Evolutionary conservation across 2,888 invertebrate species (phyloP).

Genomic region (Scaptomyza parva): DNA sequence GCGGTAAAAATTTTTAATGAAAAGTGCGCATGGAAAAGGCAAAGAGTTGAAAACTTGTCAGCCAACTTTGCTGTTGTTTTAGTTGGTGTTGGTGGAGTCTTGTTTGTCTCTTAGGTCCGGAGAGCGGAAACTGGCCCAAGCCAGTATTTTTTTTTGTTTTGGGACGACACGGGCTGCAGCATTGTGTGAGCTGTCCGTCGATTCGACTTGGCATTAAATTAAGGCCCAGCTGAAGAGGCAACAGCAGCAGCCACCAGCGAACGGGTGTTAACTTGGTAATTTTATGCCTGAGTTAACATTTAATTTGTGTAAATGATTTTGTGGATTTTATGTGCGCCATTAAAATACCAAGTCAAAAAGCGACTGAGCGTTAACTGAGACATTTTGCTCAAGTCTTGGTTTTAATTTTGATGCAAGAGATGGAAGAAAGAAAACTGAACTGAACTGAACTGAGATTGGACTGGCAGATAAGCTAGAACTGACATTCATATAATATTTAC

Average conservation of each 20-base stretch:
- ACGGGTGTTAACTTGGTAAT: conserved; percentile 83
- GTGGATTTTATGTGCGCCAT: conserved; percentile 75
- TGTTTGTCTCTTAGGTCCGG: conserved; percentile 20
- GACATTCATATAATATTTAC: not conserved
- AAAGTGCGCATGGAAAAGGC: conserved; percentile 62
- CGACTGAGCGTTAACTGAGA: conserved; percentile 8
- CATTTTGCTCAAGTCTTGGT: conserved; percentile 5
- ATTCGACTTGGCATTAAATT: conserved; percentile 55
- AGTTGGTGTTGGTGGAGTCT: conserved; percentile 15
- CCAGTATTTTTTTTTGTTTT: conserved; percentile 7
- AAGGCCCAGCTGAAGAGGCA: conserved; percentile 34
- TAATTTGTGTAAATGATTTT: conserved; percentile 80
- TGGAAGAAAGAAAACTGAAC: conserved; percentile 9
- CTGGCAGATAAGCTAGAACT: conserved; percentile 37
- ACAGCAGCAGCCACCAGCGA: conserved; percentile 25
- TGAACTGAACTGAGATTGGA: conserved; percentile 35
- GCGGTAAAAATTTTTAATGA: conserved; percentile 64
- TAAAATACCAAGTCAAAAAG: conserved; percentile 47
- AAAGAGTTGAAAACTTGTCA: conserved; percentile 54
- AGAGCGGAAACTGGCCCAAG: conserved; percentile 18
- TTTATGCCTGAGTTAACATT: conserved; percentile 81
- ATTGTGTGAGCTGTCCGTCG: conserved; percentile 43
- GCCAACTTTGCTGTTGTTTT: conserved; percentile 30
- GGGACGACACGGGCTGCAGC: conserved; percentile 33
- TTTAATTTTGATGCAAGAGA: conserved; percentile 13